phyloP scores from a whole-genome alignment of 2,797 vertebrate genomes.

The Macropodus opercularis region DNA sequence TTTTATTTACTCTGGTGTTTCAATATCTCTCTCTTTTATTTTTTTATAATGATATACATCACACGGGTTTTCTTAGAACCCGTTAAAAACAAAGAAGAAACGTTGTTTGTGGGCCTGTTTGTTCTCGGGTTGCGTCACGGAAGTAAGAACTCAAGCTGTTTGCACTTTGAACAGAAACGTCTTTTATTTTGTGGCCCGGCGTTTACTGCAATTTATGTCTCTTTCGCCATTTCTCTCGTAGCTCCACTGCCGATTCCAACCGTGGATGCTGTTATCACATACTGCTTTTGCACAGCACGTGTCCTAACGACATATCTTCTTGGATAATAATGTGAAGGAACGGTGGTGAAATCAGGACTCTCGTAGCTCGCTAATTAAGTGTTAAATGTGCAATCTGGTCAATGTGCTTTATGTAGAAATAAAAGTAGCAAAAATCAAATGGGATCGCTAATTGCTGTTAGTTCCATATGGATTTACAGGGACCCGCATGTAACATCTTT shows the following conservation, averaged over 20 bases:
- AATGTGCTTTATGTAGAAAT: constrained; percentile 2
- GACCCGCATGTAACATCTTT: constrained; percentile 1
- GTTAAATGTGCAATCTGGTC: constrained; percentile 28
- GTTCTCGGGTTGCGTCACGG: constrained; percentile 19
- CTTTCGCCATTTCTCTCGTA: constrained; percentile 3
- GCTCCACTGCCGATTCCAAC: constrained; percentile 23
- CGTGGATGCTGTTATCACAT: constrained; percentile 29
- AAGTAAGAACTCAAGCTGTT: constrained; percentile 30
- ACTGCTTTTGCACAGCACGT: constrained; percentile 17
- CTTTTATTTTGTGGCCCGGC: constrained; percentile 18
- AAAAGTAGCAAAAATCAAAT: neutral
- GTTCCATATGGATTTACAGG: neutral
- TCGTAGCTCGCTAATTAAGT: constrained; percentile 42
- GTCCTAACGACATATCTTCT: constrained; percentile 31
- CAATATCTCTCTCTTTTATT: constrained; percentile 11
- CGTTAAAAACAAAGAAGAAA: constrained; percentile 47
- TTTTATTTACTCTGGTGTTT: constrained; percentile 21
- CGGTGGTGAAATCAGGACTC: neutral
- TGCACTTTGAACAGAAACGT: constrained; percentile 6
- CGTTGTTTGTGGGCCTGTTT: constrained; percentile 43
- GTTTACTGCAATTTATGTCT: constrained; percentile 21
- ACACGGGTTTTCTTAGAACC: constrained; percentile 44
- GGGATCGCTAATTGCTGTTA: neutral
- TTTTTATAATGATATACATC: constrained; percentile 28
- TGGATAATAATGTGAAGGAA: constrained; percentile 15